Conservation (phyloP, 2,113 vertebrate species). For the Excalfactoria chinensis region DNA sequence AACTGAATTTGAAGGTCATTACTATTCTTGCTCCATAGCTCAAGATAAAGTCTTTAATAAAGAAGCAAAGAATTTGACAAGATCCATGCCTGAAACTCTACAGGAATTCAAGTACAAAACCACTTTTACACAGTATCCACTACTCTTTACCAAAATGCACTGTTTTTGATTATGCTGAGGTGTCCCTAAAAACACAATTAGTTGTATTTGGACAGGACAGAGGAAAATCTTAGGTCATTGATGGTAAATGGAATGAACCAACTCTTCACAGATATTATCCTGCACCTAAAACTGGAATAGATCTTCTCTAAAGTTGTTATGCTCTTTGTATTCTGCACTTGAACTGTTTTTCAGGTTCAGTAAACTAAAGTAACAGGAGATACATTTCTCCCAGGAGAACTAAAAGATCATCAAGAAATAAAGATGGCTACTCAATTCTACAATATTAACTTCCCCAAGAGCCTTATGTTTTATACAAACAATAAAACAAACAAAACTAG, state of each 20-base stretch:
- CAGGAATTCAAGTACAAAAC: constrained; percentile 27
- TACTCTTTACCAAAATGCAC: not conserved
- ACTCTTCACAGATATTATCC: not conserved
- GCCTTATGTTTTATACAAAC: not conserved
- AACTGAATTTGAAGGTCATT: constrained; percentile 4
- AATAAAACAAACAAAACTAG: not conserved
- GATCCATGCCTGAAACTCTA: constrained; percentile 6
- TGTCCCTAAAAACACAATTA: not conserved
- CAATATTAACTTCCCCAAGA: not conserved
- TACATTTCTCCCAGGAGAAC: not conserved
- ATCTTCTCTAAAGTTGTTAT: not conserved
- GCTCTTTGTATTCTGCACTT: not conserved
- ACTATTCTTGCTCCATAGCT: constrained; percentile 11
- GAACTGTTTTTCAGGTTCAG: not conserved
- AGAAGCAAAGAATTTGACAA: constrained; percentile 41
- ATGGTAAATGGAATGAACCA: constrained; percentile 9
- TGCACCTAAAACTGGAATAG: not conserved
- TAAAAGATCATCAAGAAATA: not conserved
- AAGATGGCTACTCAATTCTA: not conserved
- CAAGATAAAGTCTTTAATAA: constrained; percentile 25
- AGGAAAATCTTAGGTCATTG: not conserved
- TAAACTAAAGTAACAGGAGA: not conserved
- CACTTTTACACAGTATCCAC: not conserved
- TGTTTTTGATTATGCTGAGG: not conserved
- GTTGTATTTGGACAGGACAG: not conserved